A percentile compares a stretch with the other conserved stretches of the same genome.
Conservation (phyloP, 2,888 invertebrate species). For the Coleophora flavipennella region DNA sequence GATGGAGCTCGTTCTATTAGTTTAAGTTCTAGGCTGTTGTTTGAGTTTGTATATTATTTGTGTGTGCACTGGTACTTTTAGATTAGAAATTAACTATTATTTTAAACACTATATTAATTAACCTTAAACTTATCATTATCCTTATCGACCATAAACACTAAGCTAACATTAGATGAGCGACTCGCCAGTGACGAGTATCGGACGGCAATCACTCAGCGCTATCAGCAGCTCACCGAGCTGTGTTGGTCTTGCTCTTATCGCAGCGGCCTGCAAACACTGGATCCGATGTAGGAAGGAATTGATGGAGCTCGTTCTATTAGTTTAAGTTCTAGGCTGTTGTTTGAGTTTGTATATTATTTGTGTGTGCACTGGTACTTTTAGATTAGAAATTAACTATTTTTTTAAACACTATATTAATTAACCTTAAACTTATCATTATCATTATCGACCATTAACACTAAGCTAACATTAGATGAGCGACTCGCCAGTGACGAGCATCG, state of each 20-base stretch:
- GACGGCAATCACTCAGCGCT: conserved; percentile 51
- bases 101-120: too few relatives aligned
- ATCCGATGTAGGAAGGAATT: background rate
- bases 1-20: background rate
- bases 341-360: too few relatives aligned
- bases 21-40: background rate
- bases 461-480: conserved; percentile 23
- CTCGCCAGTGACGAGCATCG: conserved; percentile 31
- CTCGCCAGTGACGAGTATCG: conserved; percentile 31
- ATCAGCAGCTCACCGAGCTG: conserved; percentile 44
- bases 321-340: background rate
- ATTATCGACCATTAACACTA: conserved; percentile 8
- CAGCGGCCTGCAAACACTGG: conserved; percentile 20
- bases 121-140: too few relatives aligned
- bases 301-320: background rate
- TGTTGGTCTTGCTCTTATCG: conserved; percentile 67
- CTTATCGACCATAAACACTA: conserved; percentile 8
- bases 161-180: conserved; percentile 23
- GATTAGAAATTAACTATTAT: too few relatives aligned
- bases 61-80: too few relatives aligned
- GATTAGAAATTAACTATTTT: too few relatives aligned
- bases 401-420: too few relatives aligned
- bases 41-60: too few relatives aligned
- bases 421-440: too few relatives aligned
- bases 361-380: too few relatives aligned